A percentile compares a stretch with the other conserved stretches of the same genome.
These are phyloP conservation scores for Isichthys henryi DNA, from an alignment of 2,113 vertebrate species.

Conservation along the genomic window DNA sequence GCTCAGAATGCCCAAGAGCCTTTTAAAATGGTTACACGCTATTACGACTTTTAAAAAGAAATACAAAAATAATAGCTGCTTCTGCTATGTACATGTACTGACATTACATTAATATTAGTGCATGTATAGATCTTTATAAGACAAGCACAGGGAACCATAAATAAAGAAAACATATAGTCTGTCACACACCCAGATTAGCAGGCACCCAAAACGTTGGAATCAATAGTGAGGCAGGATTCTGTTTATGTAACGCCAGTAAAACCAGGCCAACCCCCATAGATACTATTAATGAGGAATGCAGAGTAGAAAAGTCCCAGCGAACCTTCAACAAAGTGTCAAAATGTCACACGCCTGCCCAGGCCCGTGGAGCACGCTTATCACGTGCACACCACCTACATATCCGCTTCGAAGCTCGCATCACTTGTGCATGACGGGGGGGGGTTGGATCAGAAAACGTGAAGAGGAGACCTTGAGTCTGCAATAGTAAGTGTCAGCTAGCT, in stretches of 20 bases:
- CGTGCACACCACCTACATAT: neutral
- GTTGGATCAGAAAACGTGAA: neutral
- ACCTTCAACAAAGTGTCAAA: neutral
- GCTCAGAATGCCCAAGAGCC: neutral
- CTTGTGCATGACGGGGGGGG: neutral
- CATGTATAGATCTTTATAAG: neutral
- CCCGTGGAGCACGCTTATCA: too few relatives aligned
- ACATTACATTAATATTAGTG: neutral
- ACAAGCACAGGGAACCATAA: too few relatives aligned
- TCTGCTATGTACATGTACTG: neutral
- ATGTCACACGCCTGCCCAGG: neutral
- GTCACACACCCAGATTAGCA: neutral
- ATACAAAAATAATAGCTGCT: neutral
- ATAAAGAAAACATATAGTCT: too few relatives aligned
- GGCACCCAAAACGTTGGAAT: neutral
- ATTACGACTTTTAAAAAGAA: neutral
- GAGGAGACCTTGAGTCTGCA: neutral
- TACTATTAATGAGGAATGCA: neutral
- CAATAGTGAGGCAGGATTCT: neutral
- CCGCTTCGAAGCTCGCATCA: neutral
- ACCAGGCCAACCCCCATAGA: slow-evolving; percentile 2
- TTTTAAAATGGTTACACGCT: neutral
- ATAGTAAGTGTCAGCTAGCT: neutral
- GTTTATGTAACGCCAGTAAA: neutral
- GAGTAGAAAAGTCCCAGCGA: neutral